Percentiles rank a stretch among this genome's conserved stretches.
Conservation (phyloP, 2,113 vertebrate species). For the Prunella fulvescens region DNA sequence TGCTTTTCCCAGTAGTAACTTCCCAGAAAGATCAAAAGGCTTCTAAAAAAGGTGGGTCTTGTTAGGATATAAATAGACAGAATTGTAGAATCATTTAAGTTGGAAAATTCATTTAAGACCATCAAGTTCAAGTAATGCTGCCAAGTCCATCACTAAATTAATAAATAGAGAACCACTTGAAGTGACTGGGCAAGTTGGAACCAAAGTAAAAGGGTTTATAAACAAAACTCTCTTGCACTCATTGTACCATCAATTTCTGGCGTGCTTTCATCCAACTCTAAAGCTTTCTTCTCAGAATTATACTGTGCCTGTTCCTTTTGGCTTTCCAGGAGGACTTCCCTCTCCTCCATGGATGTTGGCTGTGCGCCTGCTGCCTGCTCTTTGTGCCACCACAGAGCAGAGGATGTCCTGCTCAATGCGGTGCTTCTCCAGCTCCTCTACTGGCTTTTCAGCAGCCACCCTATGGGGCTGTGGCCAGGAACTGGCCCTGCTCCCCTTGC, state of each 20-base stretch:
- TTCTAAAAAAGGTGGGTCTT: neutral
- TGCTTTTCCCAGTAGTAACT: neutral
- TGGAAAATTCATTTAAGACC: neutral
- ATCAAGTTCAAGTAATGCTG: neutral
- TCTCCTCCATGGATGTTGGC: neutral
- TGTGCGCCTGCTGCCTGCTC: neutral
- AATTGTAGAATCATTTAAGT: neutral
- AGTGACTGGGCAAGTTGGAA: neutral
- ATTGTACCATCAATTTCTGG: neutral
- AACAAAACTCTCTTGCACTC: neutral
- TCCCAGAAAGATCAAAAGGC: neutral
- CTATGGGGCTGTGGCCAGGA: neutral
- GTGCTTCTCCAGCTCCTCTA: neutral
- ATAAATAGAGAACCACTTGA: neutral
- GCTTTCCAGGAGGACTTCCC: neutral
- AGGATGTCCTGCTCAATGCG: rapidly evolving
- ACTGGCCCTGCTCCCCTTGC: neutral
- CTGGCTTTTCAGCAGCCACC: neutral
- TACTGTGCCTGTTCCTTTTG: neutral
- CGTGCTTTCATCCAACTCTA: neutral
- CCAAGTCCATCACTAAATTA: neutral
- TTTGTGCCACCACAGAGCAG: neutral
- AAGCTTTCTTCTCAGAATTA: neutral
- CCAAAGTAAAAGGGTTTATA: neutral
- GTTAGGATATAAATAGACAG: neutral